Percentiles rank a stretch among this genome's conserved stretches.
phyloP scores from a whole-genome alignment of 2,888 invertebrate species.

The Epistrophella euchroma region DNA sequence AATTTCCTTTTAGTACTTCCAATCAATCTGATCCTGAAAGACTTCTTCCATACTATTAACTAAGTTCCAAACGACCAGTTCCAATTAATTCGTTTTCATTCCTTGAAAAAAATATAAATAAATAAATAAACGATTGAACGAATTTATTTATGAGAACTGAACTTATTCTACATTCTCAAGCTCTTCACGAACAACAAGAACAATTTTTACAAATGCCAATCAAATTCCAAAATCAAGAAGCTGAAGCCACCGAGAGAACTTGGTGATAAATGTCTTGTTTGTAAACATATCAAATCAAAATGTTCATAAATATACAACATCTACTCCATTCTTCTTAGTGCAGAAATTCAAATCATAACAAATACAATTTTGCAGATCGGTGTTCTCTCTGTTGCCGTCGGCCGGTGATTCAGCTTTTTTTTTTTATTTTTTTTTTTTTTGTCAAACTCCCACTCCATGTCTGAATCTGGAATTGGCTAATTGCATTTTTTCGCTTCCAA shows the following conservation, averaged over 20 bases:
- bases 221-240: conserved; percentile 6
- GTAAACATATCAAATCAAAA: conserved; percentile 51
- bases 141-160: conserved; percentile 19
- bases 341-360: conserved; percentile 32
- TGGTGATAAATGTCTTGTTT: conserved; percentile 46
- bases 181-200: not conserved
- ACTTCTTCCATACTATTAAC: not conserved
- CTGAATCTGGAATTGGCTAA: conserved; percentile 37
- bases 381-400: not conserved
- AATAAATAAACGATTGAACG: not conserved
- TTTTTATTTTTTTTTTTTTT: conserved; percentile 2
- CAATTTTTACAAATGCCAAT: conserved; percentile 17
- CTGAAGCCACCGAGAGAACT: not conserved
- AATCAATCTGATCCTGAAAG: not conserved
- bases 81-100: not conserved
- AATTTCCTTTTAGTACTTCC: too few species aligned
- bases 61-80: not conserved
- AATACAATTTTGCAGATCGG: conserved; percentile 19
- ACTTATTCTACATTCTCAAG: conserved; percentile 22
- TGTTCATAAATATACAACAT: conserved; percentile 46
- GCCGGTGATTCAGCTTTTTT: not conserved
- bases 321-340: conserved; percentile 30
- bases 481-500: conserved; percentile 37
- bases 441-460: conserved; percentile 15
- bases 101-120: not conserved